Percentiles rank a stretch among this genome's conserved stretches.
Evolutionary conservation across 2,797 vertebrate species (phyloP).

Genomic region (Acanthopagrus latus): DNA sequence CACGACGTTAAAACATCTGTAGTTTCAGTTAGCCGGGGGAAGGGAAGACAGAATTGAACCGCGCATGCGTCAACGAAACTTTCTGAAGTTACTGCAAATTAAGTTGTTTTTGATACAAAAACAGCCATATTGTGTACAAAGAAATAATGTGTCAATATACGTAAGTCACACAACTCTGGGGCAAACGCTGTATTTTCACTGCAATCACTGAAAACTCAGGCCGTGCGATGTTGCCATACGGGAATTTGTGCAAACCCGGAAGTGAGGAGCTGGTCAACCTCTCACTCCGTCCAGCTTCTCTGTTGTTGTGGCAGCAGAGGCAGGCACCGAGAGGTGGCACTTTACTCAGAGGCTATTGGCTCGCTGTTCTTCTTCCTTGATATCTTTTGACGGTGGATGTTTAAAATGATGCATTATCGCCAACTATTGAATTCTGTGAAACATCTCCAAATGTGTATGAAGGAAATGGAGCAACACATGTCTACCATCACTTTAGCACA

Average conservation of each 20-base stretch:
- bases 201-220: neutral
- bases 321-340: constrained; percentile 57
- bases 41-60: neutral
- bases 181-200: accelerated
- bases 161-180: accelerated
- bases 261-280: accelerated
- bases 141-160: accelerated
- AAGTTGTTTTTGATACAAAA: constrained; percentile 10
- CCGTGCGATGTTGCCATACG: no score
- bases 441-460: neutral
- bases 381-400: neutral
- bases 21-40: constrained; percentile 22
- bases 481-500: no score
- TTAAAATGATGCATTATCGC: constrained; percentile 9
- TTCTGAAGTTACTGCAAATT: neutral
- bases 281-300: constrained; percentile 45
- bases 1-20: constrained; percentile 16
- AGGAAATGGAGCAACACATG: no score
- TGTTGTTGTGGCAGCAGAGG: constrained; percentile 53
- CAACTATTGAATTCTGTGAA: constrained; percentile 38
- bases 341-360: constrained; percentile 48
- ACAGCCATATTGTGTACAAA: accelerated
- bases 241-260: constrained; percentile 43
- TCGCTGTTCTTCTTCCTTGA: constrained; percentile 40
- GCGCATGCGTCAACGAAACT: constrained; percentile 29